Conservation (phyloP, 2,888 invertebrate genomes). For the Abrostola tripartita region DNA sequence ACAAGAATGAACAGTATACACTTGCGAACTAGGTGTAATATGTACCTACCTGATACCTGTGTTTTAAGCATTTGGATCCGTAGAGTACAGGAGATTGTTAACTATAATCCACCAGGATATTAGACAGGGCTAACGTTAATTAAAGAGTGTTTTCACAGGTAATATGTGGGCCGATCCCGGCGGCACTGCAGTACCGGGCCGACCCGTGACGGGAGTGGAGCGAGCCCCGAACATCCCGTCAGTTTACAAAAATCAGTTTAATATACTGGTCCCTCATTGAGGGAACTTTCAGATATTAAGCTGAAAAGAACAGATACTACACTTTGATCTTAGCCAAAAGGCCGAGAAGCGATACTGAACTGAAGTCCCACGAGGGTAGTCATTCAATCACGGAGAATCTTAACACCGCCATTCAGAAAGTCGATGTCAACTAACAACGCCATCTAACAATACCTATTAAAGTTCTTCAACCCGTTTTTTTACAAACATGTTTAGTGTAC, state of each 20-base stretch:
- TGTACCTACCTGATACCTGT: too few relatives aligned
- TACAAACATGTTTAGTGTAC: too few relatives aligned
- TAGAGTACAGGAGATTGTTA: too few relatives aligned
- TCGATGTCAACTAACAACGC: constrained; percentile 27
- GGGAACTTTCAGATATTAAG: constrained; percentile 47
- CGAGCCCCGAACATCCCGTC: constrained; percentile 44
- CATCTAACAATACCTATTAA: constrained; percentile 15
- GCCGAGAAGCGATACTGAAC: constrained; percentile 38
- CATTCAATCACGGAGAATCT: constrained; percentile 23
- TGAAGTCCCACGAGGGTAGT: not conserved
- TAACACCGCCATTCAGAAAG: constrained; percentile 39
- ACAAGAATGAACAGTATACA: too few relatives aligned
- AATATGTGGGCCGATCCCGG: constrained; percentile 39
- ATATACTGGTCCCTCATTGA: constrained; percentile 47
- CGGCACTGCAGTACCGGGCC: constrained; percentile 45
- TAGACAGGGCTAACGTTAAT: too few relatives aligned
- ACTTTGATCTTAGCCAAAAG: constrained; percentile 48
- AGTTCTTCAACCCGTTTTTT: not conserved
- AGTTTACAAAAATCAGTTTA: constrained; percentile 41
- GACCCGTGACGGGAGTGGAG: constrained; percentile 45
- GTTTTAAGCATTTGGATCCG: not conserved
- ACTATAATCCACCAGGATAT: too few relatives aligned
- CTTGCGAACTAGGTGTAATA: too few relatives aligned
- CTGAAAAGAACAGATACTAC: constrained; percentile 47
- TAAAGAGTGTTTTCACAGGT: too few relatives aligned